Evolutionary conservation across 2,797 vertebrate species (phyloP).

Genomic region (Ptychobarbus kaznakovi): DNA sequence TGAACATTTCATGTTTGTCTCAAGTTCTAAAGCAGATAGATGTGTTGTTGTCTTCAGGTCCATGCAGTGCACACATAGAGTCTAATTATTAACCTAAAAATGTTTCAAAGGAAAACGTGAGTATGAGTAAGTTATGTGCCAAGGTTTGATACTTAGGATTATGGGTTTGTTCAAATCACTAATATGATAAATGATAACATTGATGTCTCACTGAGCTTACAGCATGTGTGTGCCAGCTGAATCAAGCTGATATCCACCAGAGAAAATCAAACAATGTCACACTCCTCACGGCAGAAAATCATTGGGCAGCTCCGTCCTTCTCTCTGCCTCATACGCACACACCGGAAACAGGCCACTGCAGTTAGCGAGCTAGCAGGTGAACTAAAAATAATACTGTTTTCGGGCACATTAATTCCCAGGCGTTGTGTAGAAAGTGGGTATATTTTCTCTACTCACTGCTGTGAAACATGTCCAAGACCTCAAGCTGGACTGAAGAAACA

Average conservation of each 20-base stretch:
- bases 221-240: constrained; percentile 34
- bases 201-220: neutral
- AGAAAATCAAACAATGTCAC: constrained; percentile 36
- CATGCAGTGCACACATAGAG: neutral
- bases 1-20: neutral
- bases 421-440: neutral
- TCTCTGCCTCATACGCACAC: constrained; percentile 13
- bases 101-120: neutral
- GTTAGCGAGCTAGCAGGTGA: constrained; percentile 18
- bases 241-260: constrained; percentile 32
- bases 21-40: neutral
- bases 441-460: neutral
- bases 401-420: constrained; percentile 21
- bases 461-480: neutral
- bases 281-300: constrained; percentile 19
- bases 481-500: neutral
- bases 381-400: constrained; percentile 49
- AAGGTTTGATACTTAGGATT: neutral
- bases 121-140: neutral
- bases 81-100: neutral
- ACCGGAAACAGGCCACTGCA: constrained; percentile 26
- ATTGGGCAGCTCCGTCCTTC: neutral
- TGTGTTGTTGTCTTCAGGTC: neutral
- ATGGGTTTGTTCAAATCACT: neutral
- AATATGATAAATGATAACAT: neutral